These are phyloP conservation scores for Boleophthalmus pectinirostris DNA, from an alignment of 2,113 vertebrate genomes.

Conservation along the genomic window DNA sequence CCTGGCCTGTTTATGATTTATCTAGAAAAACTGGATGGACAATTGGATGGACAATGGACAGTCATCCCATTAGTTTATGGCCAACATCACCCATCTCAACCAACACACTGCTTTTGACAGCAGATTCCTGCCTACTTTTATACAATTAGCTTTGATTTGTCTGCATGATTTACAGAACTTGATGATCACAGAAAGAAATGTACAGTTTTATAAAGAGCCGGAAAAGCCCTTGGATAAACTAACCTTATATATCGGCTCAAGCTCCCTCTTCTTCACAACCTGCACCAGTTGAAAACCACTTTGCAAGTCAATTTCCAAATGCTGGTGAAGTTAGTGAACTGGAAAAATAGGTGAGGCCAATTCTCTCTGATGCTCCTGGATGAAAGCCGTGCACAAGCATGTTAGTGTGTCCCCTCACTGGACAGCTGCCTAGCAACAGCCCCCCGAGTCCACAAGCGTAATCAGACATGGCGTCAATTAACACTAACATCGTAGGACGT, in stretches of 20 bases:
- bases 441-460: slow-evolving; percentile 43
- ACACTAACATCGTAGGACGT: slow-evolving; percentile 27
- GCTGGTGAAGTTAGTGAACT: slow-evolving; percentile 43
- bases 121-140: not conserved
- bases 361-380: slow-evolving; percentile 48
- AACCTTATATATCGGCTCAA: slow-evolving; percentile 9
- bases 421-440: slow-evolving; percentile 45
- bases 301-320: slow-evolving; percentile 37
- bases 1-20: too few relatives aligned
- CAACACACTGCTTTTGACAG: not conserved
- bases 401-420: slow-evolving; percentile 39
- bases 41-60: too few relatives aligned
- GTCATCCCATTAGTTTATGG: too few relatives aligned
- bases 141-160: not conserved
- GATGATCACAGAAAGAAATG: not conserved
- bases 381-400: slow-evolving; percentile 1
- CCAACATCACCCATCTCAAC: not conserved
- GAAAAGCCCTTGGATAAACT: not conserved
- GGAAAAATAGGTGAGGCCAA: slow-evolving; percentile 44
- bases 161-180: not conserved
- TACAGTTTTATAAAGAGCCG: slow-evolving; percentile 7
- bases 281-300: slow-evolving; percentile 5
- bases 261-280: slow-evolving; percentile 18
- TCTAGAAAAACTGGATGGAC: too few relatives aligned
- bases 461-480: slow-evolving; percentile 64